Conservation (phyloP, 2,888 invertebrate species). For the Hipparchia semele region DNA sequence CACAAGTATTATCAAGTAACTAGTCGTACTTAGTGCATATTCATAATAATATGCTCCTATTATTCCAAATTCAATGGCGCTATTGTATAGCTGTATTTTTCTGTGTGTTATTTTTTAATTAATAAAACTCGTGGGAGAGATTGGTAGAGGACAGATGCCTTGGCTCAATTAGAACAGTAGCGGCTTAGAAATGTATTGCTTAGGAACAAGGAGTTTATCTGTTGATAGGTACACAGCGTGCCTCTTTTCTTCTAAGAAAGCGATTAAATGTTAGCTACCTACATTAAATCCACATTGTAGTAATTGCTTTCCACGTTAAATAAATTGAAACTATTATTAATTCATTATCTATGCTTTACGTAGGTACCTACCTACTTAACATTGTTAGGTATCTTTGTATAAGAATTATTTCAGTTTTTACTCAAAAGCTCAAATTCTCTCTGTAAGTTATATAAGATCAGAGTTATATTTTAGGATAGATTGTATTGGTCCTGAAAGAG, state of each 20-base stretch:
- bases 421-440: too few relatives aligned
- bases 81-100: too few relatives aligned
- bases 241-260: conserved; percentile 3
- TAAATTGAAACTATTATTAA: conserved; percentile 19
- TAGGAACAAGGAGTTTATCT: conserved; percentile 4
- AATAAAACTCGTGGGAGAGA: not conserved
- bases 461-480: too few relatives aligned
- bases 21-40: too few relatives aligned
- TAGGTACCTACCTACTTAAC: too few relatives aligned
- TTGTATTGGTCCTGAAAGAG: too few relatives aligned
- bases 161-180: not conserved
- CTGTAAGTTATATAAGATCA: too few relatives aligned
- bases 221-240: not conserved
- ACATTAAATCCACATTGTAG: conserved; percentile 15
- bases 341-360: not conserved
- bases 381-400: too few relatives aligned
- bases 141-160: not conserved
- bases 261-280: conserved; percentile 11
- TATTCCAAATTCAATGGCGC: too few relatives aligned
- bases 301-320: conserved; percentile 21
- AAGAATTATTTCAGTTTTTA: too few relatives aligned
- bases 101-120: not conserved
- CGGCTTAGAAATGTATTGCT: not conserved
- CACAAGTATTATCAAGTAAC: too few relatives aligned
- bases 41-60: too few relatives aligned